Evolutionary conservation across 2,888 invertebrate genomes (phyloP), one percentile per base, ranked within the genome.

Genomic region (Sericinus montela): DNA sequence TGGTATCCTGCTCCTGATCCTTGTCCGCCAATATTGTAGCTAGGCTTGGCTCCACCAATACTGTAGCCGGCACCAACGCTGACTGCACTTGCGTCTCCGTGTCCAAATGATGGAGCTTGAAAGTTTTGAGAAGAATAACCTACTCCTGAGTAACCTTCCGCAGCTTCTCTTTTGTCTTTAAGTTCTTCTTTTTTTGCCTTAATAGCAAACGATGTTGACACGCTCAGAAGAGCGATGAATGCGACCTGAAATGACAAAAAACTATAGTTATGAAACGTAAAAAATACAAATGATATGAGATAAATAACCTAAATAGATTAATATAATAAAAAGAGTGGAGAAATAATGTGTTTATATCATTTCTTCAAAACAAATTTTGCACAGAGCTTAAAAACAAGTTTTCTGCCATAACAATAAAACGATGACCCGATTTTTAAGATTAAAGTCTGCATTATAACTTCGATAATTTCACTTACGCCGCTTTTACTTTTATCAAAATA

Each of bases 41-140:
- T 68, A 10, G 82, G 83, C 51, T 86, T 86, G 1, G 71, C 76
- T 42, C 86, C 87, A 11, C 88, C 88, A 32, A 88, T 72, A 59
- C 84, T 88, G 67, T 88, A 88, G 13, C 88, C 88, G 5, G 88
- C 88, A 7, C 88, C 87, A 16, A 88, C 69, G 54, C 82, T 88
- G 57, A 88, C 78, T 14, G 88, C 67, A 53, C 73, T 86, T 38
- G 80, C 80, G 10, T 81, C 88, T 19, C 75, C 80, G n/a, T 83
- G 84, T 1, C 79, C 65, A 6, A 66, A 59, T 1, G 73, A 62
- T 5, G 64, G 67, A 10, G 65, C 40, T 49, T 67, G 70, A 52
- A 59, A 71, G 44, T 56, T 58, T 15, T 71, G 71, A 14, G 64
- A 54, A 9, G 65, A 62, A 32, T 63, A 60, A n/a, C 61, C 60